Percentiles rank a stretch among this genome's conserved stretches.
These are phyloP conservation scores for Pterostichus niger DNA, from an alignment of 2,888 invertebrate genomes.

Conservation along the genomic window DNA sequence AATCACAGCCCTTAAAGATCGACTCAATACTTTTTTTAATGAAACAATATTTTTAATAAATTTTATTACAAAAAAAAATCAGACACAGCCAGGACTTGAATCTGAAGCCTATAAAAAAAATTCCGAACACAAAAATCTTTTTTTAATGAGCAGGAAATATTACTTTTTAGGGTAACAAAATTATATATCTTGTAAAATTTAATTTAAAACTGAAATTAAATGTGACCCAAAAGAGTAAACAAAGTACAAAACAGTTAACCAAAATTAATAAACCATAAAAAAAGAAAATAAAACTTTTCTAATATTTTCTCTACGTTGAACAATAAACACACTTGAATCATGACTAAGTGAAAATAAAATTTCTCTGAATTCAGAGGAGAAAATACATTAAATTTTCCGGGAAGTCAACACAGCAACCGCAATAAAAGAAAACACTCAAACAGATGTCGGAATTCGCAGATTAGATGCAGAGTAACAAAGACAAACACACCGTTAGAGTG, in stretches of 20 bases:
- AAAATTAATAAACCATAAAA: conserved; percentile 6
- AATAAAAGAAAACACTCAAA: conserved; percentile 65
- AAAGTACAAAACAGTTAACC: neutral
- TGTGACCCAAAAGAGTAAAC: neutral
- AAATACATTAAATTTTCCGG: conserved; percentile 62
- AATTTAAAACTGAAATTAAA: neutral
- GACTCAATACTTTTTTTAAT: too few species aligned
- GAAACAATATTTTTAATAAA: too few species aligned
- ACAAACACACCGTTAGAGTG: neutral
- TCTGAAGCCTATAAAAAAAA: too few species aligned
- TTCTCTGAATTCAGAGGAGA: conserved; percentile 32
- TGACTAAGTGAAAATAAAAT: conserved; percentile 60
- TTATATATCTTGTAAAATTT: neutral
- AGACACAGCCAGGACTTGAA: too few species aligned
- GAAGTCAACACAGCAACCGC: conserved; percentile 44
- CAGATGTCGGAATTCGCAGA: conserved; percentile 64
- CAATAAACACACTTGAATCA: conserved; percentile 14
- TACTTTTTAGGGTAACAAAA: too few species aligned
- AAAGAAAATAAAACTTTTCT: conserved; percentile 9
- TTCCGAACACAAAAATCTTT: too few species aligned
- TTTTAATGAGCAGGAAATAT: too few species aligned
- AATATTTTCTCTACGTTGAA: conserved; percentile 1
- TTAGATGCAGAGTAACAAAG: conserved; percentile 61
- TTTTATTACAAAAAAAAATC: too few species aligned
- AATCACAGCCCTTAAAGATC: too few species aligned